Evolutionary conservation across 2,888 invertebrate genomes (phyloP), one percentile per base, ranked within the genome.

Genomic region (Cataglyphis cursor): DNA sequence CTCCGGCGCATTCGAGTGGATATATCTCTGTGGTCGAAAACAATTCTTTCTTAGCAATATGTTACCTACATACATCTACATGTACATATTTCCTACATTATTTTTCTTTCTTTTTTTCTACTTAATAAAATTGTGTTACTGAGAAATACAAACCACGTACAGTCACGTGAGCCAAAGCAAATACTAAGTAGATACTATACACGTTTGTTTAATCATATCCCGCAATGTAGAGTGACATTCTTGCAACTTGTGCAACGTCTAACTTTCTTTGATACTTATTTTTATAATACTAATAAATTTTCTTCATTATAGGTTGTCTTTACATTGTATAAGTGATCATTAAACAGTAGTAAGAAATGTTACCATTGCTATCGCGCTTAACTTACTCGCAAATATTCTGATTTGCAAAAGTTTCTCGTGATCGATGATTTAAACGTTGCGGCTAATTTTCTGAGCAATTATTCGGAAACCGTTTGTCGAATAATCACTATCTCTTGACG

Each of bases 241-340:
- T 59, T 80, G 44, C 9, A 12, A 35, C 57, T 21, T 18, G 31
- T 41, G 12, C n/a, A 51, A 51, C n/a, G 31, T 78, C 59, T 70
- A 15, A 21, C 18, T 70, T 80, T 78, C 44, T 44, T 70, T 8
- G n/a, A 51, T 51, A 51, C 6, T 51, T n/a, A n/a, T 8, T 51
- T 51, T 44, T 44, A 21, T 78, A 31, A 70, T 24, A 59, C 12
- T 18, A 80, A 70, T 44, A n/a, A 80, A 80, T 59, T 78, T 70
- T 8, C 44, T 59, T 70, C 24, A 81, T 75, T 75, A 78, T 31
- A 62, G 28, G 21, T 64, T 81, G 28, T 41, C 9, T 18, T 75
- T 54, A 31, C 8, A 38, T 78, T 62, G 51, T 78, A 62, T 74
- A 81, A 72, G 64, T 78, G 8, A 74, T 59, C 62, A 1, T 2